Conservation (phyloP, 35 echinoderm and acorn worm species). For the Nesometra sesokonis region DNA sequence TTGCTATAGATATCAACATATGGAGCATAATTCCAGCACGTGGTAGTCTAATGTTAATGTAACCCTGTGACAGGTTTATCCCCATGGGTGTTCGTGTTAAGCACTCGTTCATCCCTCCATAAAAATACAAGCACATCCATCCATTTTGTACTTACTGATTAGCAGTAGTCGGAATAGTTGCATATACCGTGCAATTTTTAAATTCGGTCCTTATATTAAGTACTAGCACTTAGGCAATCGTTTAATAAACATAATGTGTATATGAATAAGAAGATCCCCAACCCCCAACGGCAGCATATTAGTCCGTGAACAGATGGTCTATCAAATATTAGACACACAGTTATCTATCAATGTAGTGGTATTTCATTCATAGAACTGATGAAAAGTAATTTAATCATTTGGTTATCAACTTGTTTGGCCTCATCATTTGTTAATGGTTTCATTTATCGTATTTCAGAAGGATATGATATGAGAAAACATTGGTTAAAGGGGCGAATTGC, state of each 20-base stretch:
- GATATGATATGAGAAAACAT: background rate
- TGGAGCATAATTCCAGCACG: background rate
- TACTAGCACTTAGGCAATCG: background rate
- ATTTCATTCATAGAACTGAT: no score
- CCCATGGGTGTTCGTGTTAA: background rate
- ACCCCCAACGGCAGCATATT: background rate
- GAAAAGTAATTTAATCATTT: no score
- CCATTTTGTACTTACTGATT: background rate
- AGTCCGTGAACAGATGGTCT: background rate
- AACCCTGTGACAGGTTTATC: background rate
- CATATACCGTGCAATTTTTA: background rate
- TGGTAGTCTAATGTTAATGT: background rate
- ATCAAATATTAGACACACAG: background rate
- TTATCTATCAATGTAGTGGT: background rate
- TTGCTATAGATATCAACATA: background rate
- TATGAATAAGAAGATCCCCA: background rate
- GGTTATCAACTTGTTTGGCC: no score
- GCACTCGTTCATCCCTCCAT: background rate
- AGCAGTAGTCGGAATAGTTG: background rate
- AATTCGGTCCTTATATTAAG: background rate
- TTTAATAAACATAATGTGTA: no score
- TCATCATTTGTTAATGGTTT: background rate
- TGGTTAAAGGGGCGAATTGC: background rate
- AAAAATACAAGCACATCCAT: background rate
- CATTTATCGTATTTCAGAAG: background rate